phyloP scores from a whole-genome alignment of 2,113 vertebrate species.

The Epinephelus cyanopodus region DNA sequence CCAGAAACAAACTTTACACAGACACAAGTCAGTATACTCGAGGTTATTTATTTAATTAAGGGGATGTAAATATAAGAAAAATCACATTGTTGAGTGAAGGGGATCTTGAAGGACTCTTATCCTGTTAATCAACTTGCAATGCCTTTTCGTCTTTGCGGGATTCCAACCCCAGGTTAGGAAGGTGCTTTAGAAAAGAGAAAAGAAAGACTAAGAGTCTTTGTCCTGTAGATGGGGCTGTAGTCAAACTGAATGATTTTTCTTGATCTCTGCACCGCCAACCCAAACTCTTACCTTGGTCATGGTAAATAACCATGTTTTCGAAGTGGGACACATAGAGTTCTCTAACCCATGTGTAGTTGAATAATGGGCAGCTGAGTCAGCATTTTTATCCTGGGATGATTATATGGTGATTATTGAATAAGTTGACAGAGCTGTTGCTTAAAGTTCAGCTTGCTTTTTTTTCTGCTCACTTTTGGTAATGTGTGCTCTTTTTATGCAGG shows the following conservation, averaged over 20 bases:
- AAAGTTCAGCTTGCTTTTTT: not conserved
- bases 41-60: too few species aligned
- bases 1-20: too few species aligned
- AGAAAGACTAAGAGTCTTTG: not conserved
- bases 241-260: not conserved
- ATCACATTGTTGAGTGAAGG: too few species aligned
- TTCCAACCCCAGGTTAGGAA: not conserved
- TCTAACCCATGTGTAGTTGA: too few species aligned
- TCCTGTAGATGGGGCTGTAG: constrained; percentile 4
- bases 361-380: too few species aligned
- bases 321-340: too few species aligned
- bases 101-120: not conserved
- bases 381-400: not conserved
- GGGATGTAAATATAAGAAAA: too few species aligned
- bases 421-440: too few species aligned
- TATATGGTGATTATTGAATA: not conserved
- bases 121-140: not conserved
- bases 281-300: not conserved
- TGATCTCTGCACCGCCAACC: not conserved
- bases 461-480: not conserved
- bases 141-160: too few species aligned
- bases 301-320: too few species aligned
- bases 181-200: not conserved
- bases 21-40: too few species aligned
- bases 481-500: constrained; percentile 79